phyloP scores from a whole-genome alignment of 2,888 invertebrate genomes.

The Drosophila hamatofila region DNA sequence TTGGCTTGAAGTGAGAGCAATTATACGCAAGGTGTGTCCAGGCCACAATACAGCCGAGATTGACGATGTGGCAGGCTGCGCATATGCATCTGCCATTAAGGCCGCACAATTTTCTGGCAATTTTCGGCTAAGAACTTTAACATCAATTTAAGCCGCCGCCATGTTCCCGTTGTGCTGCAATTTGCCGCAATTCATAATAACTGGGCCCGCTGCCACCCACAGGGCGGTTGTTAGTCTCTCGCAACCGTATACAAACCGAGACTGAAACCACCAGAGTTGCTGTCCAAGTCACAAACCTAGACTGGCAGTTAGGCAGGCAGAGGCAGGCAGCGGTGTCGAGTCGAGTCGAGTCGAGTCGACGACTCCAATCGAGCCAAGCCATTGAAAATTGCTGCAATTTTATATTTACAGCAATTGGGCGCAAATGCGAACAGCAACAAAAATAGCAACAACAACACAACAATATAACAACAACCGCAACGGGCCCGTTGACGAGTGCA shows the following conservation, averaged over 20 bases:
- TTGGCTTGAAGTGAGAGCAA: conserved; percentile 46
- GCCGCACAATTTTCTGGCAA: conserved; percentile 45
- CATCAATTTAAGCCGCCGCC: conserved; percentile 46
- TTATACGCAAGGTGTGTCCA: conserved; percentile 66
- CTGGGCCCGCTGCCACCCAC: conserved; percentile 78
- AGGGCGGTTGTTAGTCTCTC: conserved; percentile 72
- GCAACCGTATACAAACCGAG: conserved; percentile 29
- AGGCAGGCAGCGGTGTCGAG: conserved; percentile 1
- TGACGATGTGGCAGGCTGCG: conserved; percentile 12
- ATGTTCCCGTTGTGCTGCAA: conserved; percentile 56
- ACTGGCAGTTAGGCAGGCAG: conserved; percentile 22
- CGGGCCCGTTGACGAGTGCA: conserved; percentile 2
- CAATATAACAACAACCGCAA: conserved; percentile 35
- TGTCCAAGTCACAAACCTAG: conserved; percentile 35
- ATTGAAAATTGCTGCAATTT: conserved; percentile 82
- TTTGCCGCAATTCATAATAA: conserved; percentile 79
- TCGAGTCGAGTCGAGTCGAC: conserved; percentile 57
- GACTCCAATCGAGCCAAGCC: conserved; percentile 76
- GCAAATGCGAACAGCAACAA: conserved; percentile 61
- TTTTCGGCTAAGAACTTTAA: conserved; percentile 37
- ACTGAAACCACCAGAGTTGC: conserved; percentile 57
- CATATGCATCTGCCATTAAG: conserved; percentile 57
- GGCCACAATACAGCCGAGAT: conserved; percentile 36
- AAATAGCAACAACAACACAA: conserved; percentile 34
- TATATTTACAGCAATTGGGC: conserved; percentile 81